These are phyloP conservation scores for Gambusia affinis DNA, from an alignment of 2,113 vertebrate genomes.

Conservation along the genomic window DNA sequence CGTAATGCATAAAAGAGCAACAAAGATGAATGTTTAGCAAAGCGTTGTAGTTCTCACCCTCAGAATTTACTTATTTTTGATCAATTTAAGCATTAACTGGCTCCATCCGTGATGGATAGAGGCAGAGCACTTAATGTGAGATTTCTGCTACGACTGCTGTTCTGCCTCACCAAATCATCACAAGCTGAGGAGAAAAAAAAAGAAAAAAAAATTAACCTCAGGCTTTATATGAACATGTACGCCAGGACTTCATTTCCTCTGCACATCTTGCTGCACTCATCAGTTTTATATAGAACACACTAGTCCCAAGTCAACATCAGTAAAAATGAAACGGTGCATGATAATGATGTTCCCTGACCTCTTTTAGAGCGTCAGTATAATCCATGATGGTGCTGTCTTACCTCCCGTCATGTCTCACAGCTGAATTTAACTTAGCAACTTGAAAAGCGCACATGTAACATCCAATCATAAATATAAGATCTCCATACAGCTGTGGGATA, in stretches of 20 bases:
- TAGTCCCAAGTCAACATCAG: conserved; percentile 62
- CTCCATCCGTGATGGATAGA: conserved; percentile 14
- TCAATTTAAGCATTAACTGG: neutral
- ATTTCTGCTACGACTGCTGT: conserved; percentile 56
- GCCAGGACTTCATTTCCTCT: conserved; percentile 71
- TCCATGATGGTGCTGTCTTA: conserved; percentile 41
- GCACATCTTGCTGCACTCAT: conserved; percentile 68
- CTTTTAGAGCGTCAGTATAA: conserved; percentile 56
- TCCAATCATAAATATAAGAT: neutral
- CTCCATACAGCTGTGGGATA: neutral
- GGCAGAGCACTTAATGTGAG: conserved; percentile 1
- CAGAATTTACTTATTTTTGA: neutral
- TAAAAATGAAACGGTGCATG: conserved; percentile 57
- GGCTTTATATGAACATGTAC: conserved; percentile 64
- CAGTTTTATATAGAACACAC: conserved; percentile 68
- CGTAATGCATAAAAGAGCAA: neutral
- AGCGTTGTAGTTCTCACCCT: neutral
- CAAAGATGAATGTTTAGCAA: neutral
- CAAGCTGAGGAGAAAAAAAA: conserved; percentile 22
- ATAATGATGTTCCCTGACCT: conserved; percentile 72
- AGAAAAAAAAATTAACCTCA: conserved; percentile 63
- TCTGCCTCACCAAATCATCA: conserved; percentile 55
- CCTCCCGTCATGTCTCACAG: conserved; percentile 8
- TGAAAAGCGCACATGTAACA: neutral
- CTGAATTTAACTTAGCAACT: conserved; percentile 1